A percentile compares a stretch with the other conserved stretches of the same genome.
Conservation (phyloP, 2,797 vertebrate species). For the Hippopotamyrus pictus region DNA sequence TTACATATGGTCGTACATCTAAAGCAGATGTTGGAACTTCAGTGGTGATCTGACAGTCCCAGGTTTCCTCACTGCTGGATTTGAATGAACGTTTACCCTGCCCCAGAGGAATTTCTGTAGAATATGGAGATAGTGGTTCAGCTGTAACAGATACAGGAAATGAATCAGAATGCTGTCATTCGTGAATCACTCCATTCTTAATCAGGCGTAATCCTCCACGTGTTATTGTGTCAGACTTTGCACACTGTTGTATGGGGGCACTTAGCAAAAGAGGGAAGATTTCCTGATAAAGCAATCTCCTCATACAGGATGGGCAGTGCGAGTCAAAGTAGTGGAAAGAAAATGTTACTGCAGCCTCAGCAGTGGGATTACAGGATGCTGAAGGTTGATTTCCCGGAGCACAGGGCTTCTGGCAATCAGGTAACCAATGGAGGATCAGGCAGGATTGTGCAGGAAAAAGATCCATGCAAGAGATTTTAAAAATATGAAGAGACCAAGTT, state of each 20-base stretch:
- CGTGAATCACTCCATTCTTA: not conserved
- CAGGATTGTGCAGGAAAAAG: not conserved
- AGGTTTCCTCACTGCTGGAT: not conserved
- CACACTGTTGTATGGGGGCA: not conserved
- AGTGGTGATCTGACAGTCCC: not conserved
- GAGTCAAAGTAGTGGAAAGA: slow-evolving; percentile 7
- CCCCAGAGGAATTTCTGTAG: not conserved
- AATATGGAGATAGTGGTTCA: not conserved
- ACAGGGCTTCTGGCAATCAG: slow-evolving; percentile 9
- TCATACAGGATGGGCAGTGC: slow-evolving; percentile 33
- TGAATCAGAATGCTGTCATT: not conserved
- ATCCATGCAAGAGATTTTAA: not conserved
- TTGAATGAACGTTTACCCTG: not conserved
- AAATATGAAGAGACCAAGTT: not conserved
- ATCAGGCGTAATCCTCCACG: not conserved
- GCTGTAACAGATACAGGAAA: not conserved
- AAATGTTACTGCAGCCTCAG: not conserved
- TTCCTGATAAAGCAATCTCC: slow-evolving; percentile 29
- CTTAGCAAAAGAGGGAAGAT: slow-evolving; percentile 29
- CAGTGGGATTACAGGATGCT: slow-evolving; percentile 27
- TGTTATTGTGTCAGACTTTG: not conserved
- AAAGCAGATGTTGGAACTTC: not conserved
- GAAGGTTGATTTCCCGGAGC: slow-evolving; percentile 26
- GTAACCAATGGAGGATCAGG: not conserved
- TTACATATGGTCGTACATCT: not conserved